Evolutionary conservation across 2,888 invertebrate genomes (phyloP).

Genomic region (Lutraria lutraria): DNA sequence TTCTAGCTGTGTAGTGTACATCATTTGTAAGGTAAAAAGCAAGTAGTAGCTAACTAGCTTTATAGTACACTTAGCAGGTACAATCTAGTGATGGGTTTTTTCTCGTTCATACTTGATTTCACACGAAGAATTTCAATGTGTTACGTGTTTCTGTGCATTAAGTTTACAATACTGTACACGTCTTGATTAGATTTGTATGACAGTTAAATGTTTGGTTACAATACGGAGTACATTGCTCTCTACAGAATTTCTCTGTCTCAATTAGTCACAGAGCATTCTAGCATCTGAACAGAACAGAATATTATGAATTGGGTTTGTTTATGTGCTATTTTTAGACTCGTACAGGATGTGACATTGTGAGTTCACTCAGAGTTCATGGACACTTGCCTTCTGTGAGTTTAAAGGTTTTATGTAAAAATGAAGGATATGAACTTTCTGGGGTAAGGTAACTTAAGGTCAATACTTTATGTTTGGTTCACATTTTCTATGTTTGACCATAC

Average conservation of each 20-base stretch:
- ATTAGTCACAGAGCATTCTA: too few relatives aligned
- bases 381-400: slow-evolving; percentile 6
- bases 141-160: background rate
- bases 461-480: background rate
- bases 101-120: background rate
- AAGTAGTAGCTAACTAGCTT: background rate
- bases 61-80: background rate
- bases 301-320: too few relatives aligned
- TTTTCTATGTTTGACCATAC: background rate
- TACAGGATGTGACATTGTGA: slow-evolving; percentile 20
- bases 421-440: slow-evolving; percentile 37
- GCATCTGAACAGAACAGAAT: too few relatives aligned
- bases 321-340: slow-evolving; percentile 26
- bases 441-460: slow-evolving; percentile 52
- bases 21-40: too few relatives aligned
- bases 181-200: too few relatives aligned
- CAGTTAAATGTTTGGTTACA: too few relatives aligned
- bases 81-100: background rate
- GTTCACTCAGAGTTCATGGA: slow-evolving; percentile 56
- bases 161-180: too few relatives aligned
- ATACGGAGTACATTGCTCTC: too few relatives aligned
- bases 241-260: too few relatives aligned
- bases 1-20: too few relatives aligned
- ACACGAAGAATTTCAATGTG: background rate
- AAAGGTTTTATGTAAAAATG: slow-evolving; percentile 5